These are phyloP conservation scores for Rhynchotus rufescens DNA, from an alignment of 2,797 vertebrate genomes.

Conservation along the genomic window DNA sequence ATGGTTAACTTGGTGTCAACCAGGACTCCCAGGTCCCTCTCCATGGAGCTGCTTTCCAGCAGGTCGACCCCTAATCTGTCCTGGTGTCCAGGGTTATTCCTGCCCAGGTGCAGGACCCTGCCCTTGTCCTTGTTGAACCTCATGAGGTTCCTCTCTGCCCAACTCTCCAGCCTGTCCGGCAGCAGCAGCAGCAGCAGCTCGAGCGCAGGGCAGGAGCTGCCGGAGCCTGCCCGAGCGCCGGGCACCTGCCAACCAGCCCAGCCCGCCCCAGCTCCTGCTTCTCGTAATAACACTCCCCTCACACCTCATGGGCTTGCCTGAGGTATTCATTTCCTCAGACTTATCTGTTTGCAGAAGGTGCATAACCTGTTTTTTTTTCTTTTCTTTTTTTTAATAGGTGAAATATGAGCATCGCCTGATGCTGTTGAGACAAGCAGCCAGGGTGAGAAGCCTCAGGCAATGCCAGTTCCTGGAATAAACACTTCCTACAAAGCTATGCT, in stretches of 20 bases:
- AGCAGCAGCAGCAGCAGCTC: not conserved
- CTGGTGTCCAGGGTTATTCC: too few species aligned
- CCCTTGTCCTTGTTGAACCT: too few species aligned
- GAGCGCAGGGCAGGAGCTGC: not conserved
- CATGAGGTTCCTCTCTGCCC: too few species aligned
- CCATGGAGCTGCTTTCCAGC: too few species aligned
- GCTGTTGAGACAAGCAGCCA: not conserved
- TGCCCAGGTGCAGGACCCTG: too few species aligned
- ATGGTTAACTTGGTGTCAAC: too few species aligned
- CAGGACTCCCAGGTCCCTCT: too few species aligned
- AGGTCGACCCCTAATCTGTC: too few species aligned
- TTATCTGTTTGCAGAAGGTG: not conserved
- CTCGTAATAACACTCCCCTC: not conserved
- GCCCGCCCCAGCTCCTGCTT: not conserved
- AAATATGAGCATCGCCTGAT: not conserved
- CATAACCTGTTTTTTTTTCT: not conserved
- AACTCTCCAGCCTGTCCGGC: too few species aligned
- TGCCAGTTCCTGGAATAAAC: not conserved
- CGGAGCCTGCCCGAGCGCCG: not conserved
- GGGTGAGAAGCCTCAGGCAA: not conserved
- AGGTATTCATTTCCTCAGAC: not conserved
- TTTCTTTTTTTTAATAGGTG: not conserved
- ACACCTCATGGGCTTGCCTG: rapidly evolving
- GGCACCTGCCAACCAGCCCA: not conserved
- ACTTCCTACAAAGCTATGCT: not conserved